Conservation (phyloP, 2,113 vertebrate species). For the Pampusana beccarii region DNA sequence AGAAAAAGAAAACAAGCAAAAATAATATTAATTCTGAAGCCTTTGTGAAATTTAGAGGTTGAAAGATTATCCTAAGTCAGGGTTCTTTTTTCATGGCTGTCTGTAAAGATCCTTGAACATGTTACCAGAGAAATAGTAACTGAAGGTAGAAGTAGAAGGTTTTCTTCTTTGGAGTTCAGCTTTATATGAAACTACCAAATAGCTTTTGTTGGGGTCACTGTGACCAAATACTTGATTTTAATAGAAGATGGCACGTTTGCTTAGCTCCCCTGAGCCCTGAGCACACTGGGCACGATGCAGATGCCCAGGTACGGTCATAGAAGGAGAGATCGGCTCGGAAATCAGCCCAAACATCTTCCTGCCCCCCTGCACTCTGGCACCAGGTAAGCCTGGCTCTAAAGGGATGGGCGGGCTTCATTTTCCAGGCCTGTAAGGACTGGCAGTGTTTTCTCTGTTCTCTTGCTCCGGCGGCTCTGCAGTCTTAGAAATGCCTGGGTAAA, state of each 20-base stretch:
- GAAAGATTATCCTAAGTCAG: neutral
- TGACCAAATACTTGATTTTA: neutral
- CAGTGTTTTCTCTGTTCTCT: neutral
- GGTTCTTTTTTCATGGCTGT: neutral
- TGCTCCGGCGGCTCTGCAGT: neutral
- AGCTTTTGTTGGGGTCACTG: neutral
- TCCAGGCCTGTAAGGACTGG: neutral
- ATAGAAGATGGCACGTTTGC: neutral
- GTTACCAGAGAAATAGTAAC: neutral
- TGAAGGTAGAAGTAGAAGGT: neutral
- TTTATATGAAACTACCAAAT: neutral
- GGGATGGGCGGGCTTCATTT: neutral
- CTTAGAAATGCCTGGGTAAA: neutral
- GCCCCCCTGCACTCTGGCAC: neutral
- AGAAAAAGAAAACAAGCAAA: constrained; percentile 62
- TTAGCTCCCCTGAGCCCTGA: neutral
- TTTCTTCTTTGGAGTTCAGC: neutral
- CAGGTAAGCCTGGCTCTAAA: neutral
- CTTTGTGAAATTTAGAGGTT: neutral
- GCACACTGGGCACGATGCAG: neutral
- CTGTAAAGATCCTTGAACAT: neutral
- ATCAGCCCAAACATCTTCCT: neutral
- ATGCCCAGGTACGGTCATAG: neutral
- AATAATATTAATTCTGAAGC: constrained; percentile 50
- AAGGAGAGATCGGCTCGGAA: neutral